Conservation (phyloP, 2,888 invertebrate species). For the Callyntrura guangdongensis region DNA sequence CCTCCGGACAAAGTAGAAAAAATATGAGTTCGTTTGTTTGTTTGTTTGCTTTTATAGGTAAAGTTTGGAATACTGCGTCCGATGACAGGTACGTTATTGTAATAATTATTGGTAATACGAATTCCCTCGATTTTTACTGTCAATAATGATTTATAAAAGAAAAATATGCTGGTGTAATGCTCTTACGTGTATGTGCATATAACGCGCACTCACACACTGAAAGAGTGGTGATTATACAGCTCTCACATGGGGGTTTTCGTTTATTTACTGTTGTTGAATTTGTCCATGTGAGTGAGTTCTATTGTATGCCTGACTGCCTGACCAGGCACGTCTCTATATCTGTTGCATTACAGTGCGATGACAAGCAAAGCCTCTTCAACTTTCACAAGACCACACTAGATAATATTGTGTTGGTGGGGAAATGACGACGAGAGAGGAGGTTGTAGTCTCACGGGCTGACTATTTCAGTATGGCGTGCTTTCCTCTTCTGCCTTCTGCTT, state of each 20-base stretch:
- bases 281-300: conserved; percentile 55
- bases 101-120: background rate
- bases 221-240: conserved; percentile 10
- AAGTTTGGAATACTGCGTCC: background rate
- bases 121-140: conserved; percentile 13
- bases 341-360: conserved; percentile 76
- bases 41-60: background rate
- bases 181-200: background rate
- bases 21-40: background rate
- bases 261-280: conserved; percentile 72
- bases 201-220: background rate
- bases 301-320: conserved; percentile 59
- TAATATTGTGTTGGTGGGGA: conserved; percentile 62
- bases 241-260: conserved; percentile 47
- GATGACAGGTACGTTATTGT: background rate
- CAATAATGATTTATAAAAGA: background rate
- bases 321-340: conserved; percentile 73
- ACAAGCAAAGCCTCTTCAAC: conserved; percentile 75
- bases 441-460: conserved; percentile 67
- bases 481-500: conserved; percentile 73
- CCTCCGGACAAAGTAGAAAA: conserved; percentile 22
- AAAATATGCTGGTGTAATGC: background rate
- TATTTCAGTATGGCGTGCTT: conserved; percentile 54
- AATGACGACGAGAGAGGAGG: conserved; percentile 49
- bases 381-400: conserved; percentile 66